Evolutionary conservation across 2,888 invertebrate species (phyloP), one percentile per base, ranked within the genome.

Genomic region (Acleris cristana): DNA sequence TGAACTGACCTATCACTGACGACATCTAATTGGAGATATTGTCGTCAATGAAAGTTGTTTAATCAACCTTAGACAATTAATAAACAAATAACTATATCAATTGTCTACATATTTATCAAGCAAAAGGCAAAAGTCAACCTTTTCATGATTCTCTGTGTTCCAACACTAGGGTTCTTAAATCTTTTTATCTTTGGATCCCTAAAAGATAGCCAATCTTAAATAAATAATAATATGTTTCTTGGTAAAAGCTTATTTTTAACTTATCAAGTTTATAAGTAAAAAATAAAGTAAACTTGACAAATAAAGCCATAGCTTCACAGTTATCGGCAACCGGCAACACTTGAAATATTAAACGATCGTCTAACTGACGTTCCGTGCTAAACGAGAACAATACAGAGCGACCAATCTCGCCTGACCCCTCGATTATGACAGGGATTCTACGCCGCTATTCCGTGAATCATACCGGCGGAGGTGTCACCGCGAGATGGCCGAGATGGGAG

Each of bases 311-410:
- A 60, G 48, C 48, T n/a, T 48, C 19, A 48, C 19, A 48, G 30
- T 56, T 64, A 58, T 64, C 61, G 58, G 30, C 70, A 65, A 69
- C 57, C 70, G 73, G 76, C 74, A 75, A 76, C 74, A 73, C 76
- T 76, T 80, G 77, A 82, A 78, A 80, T 79, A 83, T 79, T 75
- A 82, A 80, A 81, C 76, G 76, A 73, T 76, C 72, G 77, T 76
- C 76, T 74, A 72, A 71, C 72, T 72, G 73, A 76, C 76, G 75
- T 78, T 71, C 73, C 71, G 73, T 74, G 69, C 56, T 64, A 66
- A 64, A 66, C 61, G 52, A 21, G 61, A 66, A 66, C 66, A 66
- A 76, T 76, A 75, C 73, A 72, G 71, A 71, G 56, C 71, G 73
- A 74, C 81, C 80, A 81, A 81, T 76, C 72, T 75, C 61, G 64